Evolutionary conservation across 2,888 invertebrate genomes (phyloP).

Genomic region (Sylvicola cinctus): DNA sequence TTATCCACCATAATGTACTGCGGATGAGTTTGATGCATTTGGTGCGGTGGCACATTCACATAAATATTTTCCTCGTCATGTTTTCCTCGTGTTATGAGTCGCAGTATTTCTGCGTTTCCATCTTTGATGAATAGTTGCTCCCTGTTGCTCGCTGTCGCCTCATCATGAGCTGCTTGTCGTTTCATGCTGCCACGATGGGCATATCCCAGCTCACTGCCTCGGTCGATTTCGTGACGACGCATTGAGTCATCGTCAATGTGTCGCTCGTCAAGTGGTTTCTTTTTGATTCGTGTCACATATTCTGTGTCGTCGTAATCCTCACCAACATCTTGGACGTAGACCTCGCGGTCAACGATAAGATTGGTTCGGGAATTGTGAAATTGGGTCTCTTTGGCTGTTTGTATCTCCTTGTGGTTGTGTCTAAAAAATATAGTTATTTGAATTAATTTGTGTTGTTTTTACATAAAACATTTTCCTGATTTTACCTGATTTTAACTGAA

Average conservation of each 20-base stretch:
- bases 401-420: constrained; percentile 14
- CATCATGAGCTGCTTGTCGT: constrained; percentile 14
- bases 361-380: constrained; percentile 25
- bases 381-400: constrained; percentile 22
- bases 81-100: constrained; percentile 54
- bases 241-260: constrained; percentile 52
- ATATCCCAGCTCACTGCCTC: constrained; percentile 45
- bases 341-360: constrained; percentile 23
- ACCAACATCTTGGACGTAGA: constrained; percentile 20
- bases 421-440: constrained; percentile 11
- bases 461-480: too few species aligned
- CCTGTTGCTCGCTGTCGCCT: constrained; percentile 27
- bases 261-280: constrained; percentile 17
- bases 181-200: constrained; percentile 20
- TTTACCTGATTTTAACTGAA: constrained; percentile 15
- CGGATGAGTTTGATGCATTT: constrained; percentile 30
- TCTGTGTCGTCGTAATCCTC: constrained; percentile 11
- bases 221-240: constrained; percentile 53
- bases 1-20: constrained; percentile 46
- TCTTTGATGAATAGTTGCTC: constrained; percentile 64
- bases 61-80: constrained; percentile 39
- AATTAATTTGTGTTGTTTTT: not conserved
- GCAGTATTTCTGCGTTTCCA: constrained; percentile 65
- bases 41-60: constrained; percentile 29
- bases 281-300: constrained; percentile 6